phyloP scores from a whole-genome alignment of 2,888 invertebrate species.

The Hirtodrosophila trivittata region DNA sequence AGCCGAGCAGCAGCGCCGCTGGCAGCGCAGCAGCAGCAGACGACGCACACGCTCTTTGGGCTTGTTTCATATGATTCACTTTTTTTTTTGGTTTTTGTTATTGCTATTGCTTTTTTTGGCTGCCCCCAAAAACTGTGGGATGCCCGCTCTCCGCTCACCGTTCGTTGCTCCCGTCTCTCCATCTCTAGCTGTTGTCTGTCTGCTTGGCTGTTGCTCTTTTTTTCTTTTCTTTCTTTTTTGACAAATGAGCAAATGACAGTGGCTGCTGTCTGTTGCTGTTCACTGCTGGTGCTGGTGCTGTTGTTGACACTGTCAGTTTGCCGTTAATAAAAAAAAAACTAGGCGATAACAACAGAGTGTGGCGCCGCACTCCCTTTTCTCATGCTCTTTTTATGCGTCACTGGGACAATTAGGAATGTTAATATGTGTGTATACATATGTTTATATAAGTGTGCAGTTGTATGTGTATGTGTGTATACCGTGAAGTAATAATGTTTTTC shows the following conservation, averaged over 20 bases:
- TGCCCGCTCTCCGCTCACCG: slow-evolving; percentile 13
- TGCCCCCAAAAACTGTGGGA: slow-evolving; percentile 35
- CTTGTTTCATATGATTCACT: slow-evolving; percentile 30
- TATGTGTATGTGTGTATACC: slow-evolving; percentile 1
- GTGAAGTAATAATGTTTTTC: too few relatives aligned
- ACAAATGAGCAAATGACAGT: slow-evolving; percentile 71
- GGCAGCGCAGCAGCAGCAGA: slow-evolving; percentile 7
- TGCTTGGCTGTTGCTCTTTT: slow-evolving; percentile 48
- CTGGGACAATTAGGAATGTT: slow-evolving; percentile 27
- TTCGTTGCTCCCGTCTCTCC: slow-evolving; percentile 18
- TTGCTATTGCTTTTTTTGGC: slow-evolving; percentile 18
- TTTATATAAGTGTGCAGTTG: neutral
- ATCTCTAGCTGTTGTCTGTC: slow-evolving; percentile 15
- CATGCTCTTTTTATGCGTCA: slow-evolving; percentile 18
- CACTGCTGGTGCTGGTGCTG: slow-evolving; percentile 25
- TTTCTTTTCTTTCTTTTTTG: slow-evolving; percentile 39
- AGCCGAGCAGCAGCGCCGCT: slow-evolving; percentile 14
- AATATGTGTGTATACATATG: neutral
- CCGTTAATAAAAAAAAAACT: slow-evolving; percentile 42
- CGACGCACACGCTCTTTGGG: slow-evolving; percentile 32
- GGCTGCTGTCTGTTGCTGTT: slow-evolving; percentile 24
- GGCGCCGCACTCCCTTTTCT: slow-evolving; percentile 24
- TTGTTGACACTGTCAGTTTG: slow-evolving; percentile 58
- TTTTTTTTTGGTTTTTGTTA: slow-evolving; percentile 11
- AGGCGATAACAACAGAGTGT: slow-evolving; percentile 19